Evolutionary conservation across 1,140 invertebrate genomes (phyloP), one percentile per base, ranked within the genome.

Genomic region (Tetramorium parvispinum): DNA sequence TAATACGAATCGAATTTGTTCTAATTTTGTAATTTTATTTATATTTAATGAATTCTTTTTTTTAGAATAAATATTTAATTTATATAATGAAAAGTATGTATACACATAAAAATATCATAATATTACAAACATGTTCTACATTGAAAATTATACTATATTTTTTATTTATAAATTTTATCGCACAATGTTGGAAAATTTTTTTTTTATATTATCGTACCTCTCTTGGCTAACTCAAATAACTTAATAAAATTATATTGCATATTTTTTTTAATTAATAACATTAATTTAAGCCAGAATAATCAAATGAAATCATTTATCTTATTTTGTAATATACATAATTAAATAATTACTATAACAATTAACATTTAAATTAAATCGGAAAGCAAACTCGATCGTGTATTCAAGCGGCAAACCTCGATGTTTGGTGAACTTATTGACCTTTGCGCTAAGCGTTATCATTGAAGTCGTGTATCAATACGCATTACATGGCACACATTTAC

Each of bases 381-480:
- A 46, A 40, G n/a, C 46, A 40, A 79, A 57, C n/a, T 24, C 11
- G 40, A n/a, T 46, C 7, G 7, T n/a, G 18, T 40, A 65, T 65
- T 78, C 32, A n/a, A 75, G 11, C 16, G 24, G 13, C 32, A 21
- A 59, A 73, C 46, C 24, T 3, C 24, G 24, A 73, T 73, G 7
- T 46, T 83, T 71, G 32, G 8, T 75, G 68, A 75, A 73, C 79
- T 75, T 73, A 27, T 75, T 75, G 68, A 83, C 68, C 68, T 61
- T 49, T 61, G 13, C 40, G 40, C 53, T 59, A 59, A 59, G 55
- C 27, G 24, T 59, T 83, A 83, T 83, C 68, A 46, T 59, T 59
- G 10, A 16, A 68, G 63, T 68, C 16, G 53, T 11, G 40, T 73
- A 82, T 57, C 65, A 63, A 32, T 73, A 11, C 27, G 13, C 13